A percentile compares a stretch with the other conserved stretches of the same genome.
Evolutionary conservation across 2,888 invertebrate genomes (phyloP).

Genomic region (Troglohyphantes excavatus): DNA sequence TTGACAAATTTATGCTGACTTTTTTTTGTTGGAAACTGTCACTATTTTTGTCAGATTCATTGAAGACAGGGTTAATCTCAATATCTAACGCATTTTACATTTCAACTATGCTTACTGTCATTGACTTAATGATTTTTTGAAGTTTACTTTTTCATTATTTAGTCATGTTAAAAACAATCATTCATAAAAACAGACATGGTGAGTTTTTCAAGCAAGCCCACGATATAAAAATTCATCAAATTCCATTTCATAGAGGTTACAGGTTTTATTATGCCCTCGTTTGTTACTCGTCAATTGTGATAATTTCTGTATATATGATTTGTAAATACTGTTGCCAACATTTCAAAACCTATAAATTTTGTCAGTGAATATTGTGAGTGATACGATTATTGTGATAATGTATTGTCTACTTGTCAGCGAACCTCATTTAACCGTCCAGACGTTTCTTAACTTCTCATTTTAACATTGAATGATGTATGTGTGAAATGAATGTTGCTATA

Average conservation of each 20-base stretch:
- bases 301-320: constrained; percentile 39
- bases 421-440: background rate
- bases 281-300: constrained; percentile 31
- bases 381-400: background rate
- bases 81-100: too few species aligned
- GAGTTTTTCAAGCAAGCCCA: too few species aligned
- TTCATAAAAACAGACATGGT: too few species aligned
- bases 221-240: background rate
- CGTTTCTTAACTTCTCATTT: background rate
- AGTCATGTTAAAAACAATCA: too few species aligned
- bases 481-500: too few species aligned
- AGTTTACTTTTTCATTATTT: too few species aligned
- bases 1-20: too few species aligned
- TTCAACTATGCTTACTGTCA: too few species aligned
- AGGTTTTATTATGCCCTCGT: background rate
- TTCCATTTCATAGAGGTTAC: background rate
- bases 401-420: background rate
- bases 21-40: too few species aligned
- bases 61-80: too few species aligned
- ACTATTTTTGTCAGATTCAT: too few species aligned
- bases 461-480: background rate
- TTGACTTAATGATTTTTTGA: too few species aligned
- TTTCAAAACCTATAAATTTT: background rate
- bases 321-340: constrained; percentile 27
- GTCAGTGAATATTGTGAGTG: background rate